phyloP scores from a whole-genome alignment of 2,113 vertebrate genomes.

The Sigmodon hispidus region DNA sequence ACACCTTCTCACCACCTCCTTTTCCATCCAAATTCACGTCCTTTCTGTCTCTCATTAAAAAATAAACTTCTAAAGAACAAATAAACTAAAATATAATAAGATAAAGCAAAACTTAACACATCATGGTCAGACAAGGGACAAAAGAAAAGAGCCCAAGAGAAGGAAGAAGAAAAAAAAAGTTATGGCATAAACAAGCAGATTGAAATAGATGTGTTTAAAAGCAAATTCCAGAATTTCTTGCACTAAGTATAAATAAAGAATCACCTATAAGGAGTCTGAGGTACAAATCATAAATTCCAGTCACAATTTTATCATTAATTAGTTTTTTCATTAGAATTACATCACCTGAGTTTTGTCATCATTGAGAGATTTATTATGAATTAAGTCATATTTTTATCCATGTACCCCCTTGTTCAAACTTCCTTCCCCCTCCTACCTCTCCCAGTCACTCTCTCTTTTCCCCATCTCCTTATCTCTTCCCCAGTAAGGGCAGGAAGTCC shows the following conservation, averaged over 20 bases:
- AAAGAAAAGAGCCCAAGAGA: neutral
- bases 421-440: too few relatives aligned
- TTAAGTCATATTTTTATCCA: too few relatives aligned
- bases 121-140: neutral
- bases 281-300: slow-evolving; percentile 12
- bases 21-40: neutral
- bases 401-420: too few relatives aligned
- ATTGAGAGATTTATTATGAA: too few relatives aligned
- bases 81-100: neutral
- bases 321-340: neutral
- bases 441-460: too few relatives aligned
- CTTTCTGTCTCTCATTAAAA: neutral
- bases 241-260: neutral
- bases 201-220: slow-evolving; percentile 34
- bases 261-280: neutral
- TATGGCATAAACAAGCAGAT: neutral
- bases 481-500: too few relatives aligned
- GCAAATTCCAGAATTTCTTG: slow-evolving; percentile 13
- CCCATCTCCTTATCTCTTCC: too few relatives aligned
- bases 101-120: neutral
- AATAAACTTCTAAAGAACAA: neutral
- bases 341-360: neutral
- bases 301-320: neutral
- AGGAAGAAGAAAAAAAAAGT: neutral
- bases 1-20: neutral